phyloP scores from a whole-genome alignment of 2,888 invertebrate genomes.

The Tetragonula carbonaria region DNA sequence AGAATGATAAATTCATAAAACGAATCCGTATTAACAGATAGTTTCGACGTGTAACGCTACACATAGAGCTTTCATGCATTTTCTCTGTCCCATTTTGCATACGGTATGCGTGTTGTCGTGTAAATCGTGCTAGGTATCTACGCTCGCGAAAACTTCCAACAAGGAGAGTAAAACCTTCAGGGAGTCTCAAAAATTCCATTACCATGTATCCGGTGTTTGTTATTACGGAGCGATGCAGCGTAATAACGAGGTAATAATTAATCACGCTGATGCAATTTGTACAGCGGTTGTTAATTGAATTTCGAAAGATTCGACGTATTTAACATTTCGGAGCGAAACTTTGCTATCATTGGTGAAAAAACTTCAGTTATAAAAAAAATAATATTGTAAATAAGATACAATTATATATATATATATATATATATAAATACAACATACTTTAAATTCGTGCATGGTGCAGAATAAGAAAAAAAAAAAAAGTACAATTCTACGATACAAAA shows the following conservation, averaged over 20 bases:
- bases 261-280: neutral
- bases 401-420: no score
- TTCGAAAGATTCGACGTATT: neutral
- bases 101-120: no score
- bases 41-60: constrained; percentile 10
- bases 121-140: neutral
- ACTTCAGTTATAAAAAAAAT: no score
- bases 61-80: constrained; percentile 14
- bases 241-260: no score
- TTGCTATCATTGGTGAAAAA: no score
- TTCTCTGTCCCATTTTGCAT: constrained; percentile 9
- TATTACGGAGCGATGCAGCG: neutral
- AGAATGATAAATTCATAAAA: constrained; percentile 53
- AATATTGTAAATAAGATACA: no score
- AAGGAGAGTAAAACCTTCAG: neutral
- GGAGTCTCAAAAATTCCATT: constrained; percentile 22
- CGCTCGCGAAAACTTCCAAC: neutral
- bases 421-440: no score
- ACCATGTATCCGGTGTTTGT: neutral
- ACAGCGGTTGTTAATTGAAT: neutral
- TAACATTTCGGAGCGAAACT: neutral
- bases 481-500: no score
- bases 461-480: no score
- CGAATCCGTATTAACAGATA: constrained; percentile 59
- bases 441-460: no score